These are phyloP conservation scores for Metridium senile DNA, from an alignment of 92 coral and sea anemone species.

Conservation along the genomic window DNA sequence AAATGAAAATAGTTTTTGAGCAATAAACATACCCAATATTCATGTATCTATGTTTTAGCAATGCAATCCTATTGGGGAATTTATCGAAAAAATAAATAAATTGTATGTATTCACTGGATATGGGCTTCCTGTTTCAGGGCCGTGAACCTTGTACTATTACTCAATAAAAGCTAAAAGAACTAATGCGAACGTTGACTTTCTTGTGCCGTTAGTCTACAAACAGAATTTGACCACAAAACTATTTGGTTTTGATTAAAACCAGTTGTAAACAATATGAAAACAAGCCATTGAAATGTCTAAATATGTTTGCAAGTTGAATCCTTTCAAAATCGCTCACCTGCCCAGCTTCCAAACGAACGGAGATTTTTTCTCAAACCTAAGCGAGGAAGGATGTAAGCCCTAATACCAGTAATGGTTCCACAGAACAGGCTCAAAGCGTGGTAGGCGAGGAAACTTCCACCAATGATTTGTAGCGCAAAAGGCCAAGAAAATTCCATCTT, in stretches of 20 bases:
- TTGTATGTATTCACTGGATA: background rate
- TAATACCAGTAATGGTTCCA: constrained; percentile 60
- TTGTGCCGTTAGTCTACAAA: no score
- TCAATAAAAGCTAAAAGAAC: background rate
- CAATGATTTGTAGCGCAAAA: constrained; percentile 47
- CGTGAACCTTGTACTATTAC: background rate
- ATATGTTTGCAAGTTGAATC: no score
- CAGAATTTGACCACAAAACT: no score
- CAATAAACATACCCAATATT: no score
- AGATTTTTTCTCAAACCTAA: constrained; percentile 72
- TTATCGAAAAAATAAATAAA: no score
- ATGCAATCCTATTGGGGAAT: no score
- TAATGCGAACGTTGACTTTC: no score
- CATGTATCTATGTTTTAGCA: no score
- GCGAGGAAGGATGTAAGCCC: constrained; percentile 76
- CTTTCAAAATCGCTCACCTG: constrained; percentile 52
- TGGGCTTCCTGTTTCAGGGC: background rate
- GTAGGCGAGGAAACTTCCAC: constrained; percentile 74
- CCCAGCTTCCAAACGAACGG: constrained; percentile 62
- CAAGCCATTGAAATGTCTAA: no score
- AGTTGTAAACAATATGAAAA: no score
- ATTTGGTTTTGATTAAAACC: no score
- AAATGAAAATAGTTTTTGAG: background rate
- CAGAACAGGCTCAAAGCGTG: constrained; percentile 48
- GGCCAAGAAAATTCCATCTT: constrained; percentile 30